phyloP scores from a whole-genome alignment of 2,797 vertebrate species.

The Oreochromis grahami region DNA sequence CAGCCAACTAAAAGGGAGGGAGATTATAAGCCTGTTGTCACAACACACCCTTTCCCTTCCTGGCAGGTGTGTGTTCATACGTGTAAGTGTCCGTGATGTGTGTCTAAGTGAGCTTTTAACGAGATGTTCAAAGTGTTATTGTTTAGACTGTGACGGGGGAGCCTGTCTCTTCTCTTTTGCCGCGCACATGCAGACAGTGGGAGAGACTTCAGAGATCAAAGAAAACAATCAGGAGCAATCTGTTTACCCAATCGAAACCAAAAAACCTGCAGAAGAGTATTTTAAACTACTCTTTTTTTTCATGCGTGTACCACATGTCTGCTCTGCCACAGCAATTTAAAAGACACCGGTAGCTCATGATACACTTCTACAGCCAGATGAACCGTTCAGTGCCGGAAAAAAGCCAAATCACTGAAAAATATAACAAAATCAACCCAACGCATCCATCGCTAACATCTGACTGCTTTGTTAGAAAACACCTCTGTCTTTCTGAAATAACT shows the following conservation, averaged over 20 bases:
- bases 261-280: not conserved
- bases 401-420: not conserved
- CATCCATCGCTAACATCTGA: not conserved
- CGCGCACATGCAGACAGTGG: constrained; percentile 3
- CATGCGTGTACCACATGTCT: not conserved
- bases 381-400: not conserved
- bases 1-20: constrained; percentile 16
- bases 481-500: not conserved
- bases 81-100: constrained; percentile 28
- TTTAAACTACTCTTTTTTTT: not conserved
- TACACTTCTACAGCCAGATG: not conserved
- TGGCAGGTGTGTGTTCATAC: constrained; percentile 32
- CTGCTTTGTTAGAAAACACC: not conserved
- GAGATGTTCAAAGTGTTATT: constrained; percentile 45
- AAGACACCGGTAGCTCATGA: not conserved
- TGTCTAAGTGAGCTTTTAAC: constrained; percentile 30
- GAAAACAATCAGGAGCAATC: not conserved
- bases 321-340: not conserved
- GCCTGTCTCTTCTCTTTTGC: constrained; percentile 14
- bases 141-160: constrained; percentile 41
- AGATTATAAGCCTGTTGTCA: constrained; percentile 55
- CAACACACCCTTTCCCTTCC: constrained; percentile 57
- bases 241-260: not conserved
- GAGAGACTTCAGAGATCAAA: not conserved
- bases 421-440: not conserved